Evolutionary conservation across 2,888 invertebrate genomes (phyloP), one percentile per base, ranked within the genome.

Genomic region (Marasmarcha lunaedactyla): DNA sequence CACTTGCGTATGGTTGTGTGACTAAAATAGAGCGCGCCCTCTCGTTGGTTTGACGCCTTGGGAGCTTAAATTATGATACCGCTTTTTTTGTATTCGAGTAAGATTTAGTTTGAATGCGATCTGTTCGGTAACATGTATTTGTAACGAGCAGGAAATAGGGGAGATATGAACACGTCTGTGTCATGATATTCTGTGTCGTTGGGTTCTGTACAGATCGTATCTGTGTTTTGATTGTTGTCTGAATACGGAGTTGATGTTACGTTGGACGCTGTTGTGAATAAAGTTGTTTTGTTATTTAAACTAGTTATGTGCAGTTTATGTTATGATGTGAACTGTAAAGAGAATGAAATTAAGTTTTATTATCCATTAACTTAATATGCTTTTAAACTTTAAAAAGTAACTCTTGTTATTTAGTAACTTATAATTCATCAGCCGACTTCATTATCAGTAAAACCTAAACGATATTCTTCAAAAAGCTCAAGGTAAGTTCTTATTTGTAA

Each of bases 91-190:
- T 55, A 50, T 63, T 59, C 54, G 54, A 59, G 64, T 66, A 20
- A 20, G 20, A 20, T 7, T 3, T 20, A 5, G 20, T 20, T 3
- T 20, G 20, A 5, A 7, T 20, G 20, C 7, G 20, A 20, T 3
- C 20, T 20, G 20, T 20, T 20, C 7, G n/a, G 20, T 20, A 20
- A 20, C 20, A 65, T 65, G 58, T 61, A 64, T 65, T 64, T 71
- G 64, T 72, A 69, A 68, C 62, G 63, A 64, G 68, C 63, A 72
- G 74, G 76, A 74, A 77, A 76, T 60, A 66, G 69, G 68, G 74
- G 78, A 77, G 71, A 76, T 69, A 62, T 59, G 57, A 57, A 60
- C 60, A 57, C 63, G 69, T 63, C 33, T 38, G 15, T 37, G 35
- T 35, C n/a, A 34, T 35, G 3, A 14, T 33, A 12, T 63, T 63